Conservation (phyloP, 2,113 vertebrate genomes). For the Microcebus jonahi region DNA sequence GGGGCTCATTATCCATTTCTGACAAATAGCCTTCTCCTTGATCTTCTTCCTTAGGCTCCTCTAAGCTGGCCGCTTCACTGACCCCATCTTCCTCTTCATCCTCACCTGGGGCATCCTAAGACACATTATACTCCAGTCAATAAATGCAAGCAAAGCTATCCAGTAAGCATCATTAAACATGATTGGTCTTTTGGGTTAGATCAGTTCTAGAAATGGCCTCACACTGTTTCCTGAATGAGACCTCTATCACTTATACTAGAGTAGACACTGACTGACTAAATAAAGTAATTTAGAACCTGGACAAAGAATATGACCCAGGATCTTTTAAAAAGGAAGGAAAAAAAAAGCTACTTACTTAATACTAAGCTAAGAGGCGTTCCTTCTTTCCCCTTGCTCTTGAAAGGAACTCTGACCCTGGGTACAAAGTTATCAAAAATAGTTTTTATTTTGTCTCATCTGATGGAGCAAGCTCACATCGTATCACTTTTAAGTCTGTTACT, state of each 20-base stretch:
- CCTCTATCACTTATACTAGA: slow-evolving; percentile 71
- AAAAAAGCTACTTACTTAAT: slow-evolving; percentile 80
- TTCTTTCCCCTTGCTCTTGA: slow-evolving; percentile 79
- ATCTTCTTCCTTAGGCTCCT: slow-evolving; percentile 94
- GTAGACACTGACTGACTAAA: slow-evolving; percentile 49
- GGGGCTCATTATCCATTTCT: slow-evolving; percentile 95
- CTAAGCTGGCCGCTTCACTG: slow-evolving; percentile 95
- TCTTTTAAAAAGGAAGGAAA: slow-evolving; percentile 70
- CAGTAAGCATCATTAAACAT: slow-evolving; percentile 33
- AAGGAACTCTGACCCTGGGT: slow-evolving; percentile 78
- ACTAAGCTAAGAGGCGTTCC: slow-evolving; percentile 80
- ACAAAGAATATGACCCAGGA: slow-evolving; percentile 74
- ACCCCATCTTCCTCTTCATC: slow-evolving; percentile 96
- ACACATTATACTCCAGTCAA: slow-evolving; percentile 68
- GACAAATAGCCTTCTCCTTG: slow-evolving; percentile 96
- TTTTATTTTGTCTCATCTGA: slow-evolving; percentile 74
- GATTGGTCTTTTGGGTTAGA: slow-evolving; percentile 58
- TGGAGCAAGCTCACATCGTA: slow-evolving; percentile 71
- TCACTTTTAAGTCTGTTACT: slow-evolving; percentile 60
- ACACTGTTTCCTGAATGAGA: slow-evolving; percentile 60
- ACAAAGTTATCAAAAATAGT: slow-evolving; percentile 81
- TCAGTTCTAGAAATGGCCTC: slow-evolving; percentile 68
- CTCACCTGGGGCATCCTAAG: slow-evolving; percentile 93
- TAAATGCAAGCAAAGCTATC: slow-evolving; percentile 64
- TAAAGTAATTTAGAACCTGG: slow-evolving; percentile 68